These are phyloP conservation scores for Netelia virgata DNA, from an alignment of 2,888 invertebrate genomes.

Conservation along the genomic window DNA sequence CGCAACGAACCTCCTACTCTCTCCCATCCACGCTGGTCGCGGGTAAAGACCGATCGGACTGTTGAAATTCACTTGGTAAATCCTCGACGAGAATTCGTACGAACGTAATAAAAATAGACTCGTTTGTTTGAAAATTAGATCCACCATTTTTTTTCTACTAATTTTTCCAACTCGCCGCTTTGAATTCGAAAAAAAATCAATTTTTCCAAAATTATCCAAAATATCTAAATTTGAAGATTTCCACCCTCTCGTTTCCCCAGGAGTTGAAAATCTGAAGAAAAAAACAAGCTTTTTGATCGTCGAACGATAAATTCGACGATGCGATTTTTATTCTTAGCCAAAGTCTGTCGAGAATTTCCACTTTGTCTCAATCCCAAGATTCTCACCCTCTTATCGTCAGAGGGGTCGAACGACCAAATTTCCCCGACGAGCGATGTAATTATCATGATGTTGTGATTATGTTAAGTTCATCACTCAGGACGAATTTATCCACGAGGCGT, in stretches of 20 bases:
- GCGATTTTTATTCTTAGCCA: too few species aligned
- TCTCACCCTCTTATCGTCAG: not conserved
- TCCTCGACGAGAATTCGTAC: conserved; percentile 31
- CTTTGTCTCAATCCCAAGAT: not conserved
- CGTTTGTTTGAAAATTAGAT: not conserved
- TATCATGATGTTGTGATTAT: conserved; percentile 56
- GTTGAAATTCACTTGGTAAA: conserved; percentile 48
- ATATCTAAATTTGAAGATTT: too few species aligned
- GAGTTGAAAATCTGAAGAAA: too few species aligned
- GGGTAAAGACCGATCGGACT: conserved; percentile 8
- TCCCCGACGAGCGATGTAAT: conserved; percentile 53
- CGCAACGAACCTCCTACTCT: conserved; percentile 51
- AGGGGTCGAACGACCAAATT: conserved; percentile 33
- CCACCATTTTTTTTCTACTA: not conserved
- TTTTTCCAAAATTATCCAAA: too few species aligned
- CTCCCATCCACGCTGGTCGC: conserved; percentile 20
- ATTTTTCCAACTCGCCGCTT: too few species aligned
- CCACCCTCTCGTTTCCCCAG: too few species aligned
- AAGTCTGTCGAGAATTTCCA: too few species aligned
- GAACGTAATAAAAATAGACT: conserved; percentile 30
- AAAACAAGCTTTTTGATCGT: too few species aligned
- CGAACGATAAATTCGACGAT: too few species aligned
- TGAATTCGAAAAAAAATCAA: too few species aligned
- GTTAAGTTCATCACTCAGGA: conserved; percentile 46
- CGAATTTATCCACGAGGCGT: conserved; percentile 40